Evolutionary conservation across 2,113 vertebrate species (phyloP), one percentile per base, ranked within the genome.

Genomic region (Empidonax traillii): DNA sequence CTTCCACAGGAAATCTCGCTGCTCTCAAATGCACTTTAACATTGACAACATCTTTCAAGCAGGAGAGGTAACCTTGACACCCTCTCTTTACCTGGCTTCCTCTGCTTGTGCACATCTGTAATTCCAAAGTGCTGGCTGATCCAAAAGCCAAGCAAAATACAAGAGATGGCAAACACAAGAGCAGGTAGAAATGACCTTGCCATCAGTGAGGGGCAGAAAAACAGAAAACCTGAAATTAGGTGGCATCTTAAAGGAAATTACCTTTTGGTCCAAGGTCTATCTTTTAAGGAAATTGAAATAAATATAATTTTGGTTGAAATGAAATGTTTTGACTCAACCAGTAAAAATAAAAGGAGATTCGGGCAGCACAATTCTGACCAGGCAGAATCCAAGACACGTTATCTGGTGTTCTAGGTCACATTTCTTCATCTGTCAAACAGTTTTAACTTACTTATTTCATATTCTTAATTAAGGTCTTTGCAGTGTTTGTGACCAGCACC

Each of bases 31-130:
- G 35, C 68, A 78, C 81, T 88, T 65, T 46, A 81, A n/a, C n/a
- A 76, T 30, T 91, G 93, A 97, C 94, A 96, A 93, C 84, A 86
- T 25, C 88, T 96, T 97, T 90, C 94, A 94, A 92, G 93, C 30
- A 59, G 76, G 56, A 79, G 87, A 73, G 72, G 53, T 44, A 93
- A 95, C 93, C 93, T 89, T 93, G 76, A 93, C 72, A 88, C 30
- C 0, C 39, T 78, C 52, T 82, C 53, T 87, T 83, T 76, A 89
- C 71, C 63, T 49, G 75, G 9, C 15, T 86, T 56, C 49, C 59
- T 95, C 66, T 85, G 23, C 30, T 91, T 49, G 22, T 31, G 30
- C 13, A 78, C 24, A 87, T 53, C 66, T 85, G 39, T 72, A 94
- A 76, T 91, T 84, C 87, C 63, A 47, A 53, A 44, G 20, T 7